Conservation (phyloP, 2,888 invertebrate species). For the Sinhomidia bicolor region DNA sequence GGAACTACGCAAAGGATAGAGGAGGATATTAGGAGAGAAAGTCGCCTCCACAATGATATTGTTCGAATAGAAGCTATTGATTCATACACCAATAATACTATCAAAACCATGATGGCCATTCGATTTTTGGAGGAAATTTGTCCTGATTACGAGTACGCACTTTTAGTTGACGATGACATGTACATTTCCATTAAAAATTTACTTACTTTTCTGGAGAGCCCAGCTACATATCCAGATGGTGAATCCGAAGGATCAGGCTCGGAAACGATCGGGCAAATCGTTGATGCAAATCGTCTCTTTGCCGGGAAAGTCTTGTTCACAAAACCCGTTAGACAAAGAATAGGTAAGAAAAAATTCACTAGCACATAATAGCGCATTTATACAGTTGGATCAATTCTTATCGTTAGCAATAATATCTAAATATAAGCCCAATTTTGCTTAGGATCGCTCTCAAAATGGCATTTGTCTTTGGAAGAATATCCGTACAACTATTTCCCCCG, state of each 20-base stretch:
- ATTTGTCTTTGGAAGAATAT: constrained; percentile 91
- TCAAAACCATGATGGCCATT: constrained; percentile 94
- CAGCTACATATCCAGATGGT: constrained; percentile 86
- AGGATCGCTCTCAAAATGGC: constrained; percentile 86
- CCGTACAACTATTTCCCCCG: constrained; percentile 94
- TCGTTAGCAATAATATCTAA: too few species aligned
- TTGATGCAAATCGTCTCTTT: constrained; percentile 67
- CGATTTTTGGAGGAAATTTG: constrained; percentile 91
- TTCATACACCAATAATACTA: constrained; percentile 93
- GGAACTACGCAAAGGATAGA: constrained; percentile 82
- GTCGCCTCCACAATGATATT: constrained; percentile 87
- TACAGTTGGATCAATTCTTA: too few species aligned
- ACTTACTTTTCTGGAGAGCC: constrained; percentile 87
- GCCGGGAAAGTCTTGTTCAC: constrained; percentile 73
- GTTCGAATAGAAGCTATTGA: constrained; percentile 91
- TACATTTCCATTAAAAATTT: constrained; percentile 93
- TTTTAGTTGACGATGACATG: constrained; percentile 96
- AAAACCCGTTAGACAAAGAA: constrained; percentile 70
- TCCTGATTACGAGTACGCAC: constrained; percentile 88
- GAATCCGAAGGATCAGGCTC: constrained; percentile 1
- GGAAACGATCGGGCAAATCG: constrained; percentile 50
- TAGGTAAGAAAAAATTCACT: constrained; percentile 62
- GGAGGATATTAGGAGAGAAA: constrained; percentile 86
- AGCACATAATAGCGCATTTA: not conserved
- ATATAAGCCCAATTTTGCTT: not conserved